Evolutionary conservation across 2,113 vertebrate genomes (phyloP).

Genomic region (Trichechus manatus): DNA sequence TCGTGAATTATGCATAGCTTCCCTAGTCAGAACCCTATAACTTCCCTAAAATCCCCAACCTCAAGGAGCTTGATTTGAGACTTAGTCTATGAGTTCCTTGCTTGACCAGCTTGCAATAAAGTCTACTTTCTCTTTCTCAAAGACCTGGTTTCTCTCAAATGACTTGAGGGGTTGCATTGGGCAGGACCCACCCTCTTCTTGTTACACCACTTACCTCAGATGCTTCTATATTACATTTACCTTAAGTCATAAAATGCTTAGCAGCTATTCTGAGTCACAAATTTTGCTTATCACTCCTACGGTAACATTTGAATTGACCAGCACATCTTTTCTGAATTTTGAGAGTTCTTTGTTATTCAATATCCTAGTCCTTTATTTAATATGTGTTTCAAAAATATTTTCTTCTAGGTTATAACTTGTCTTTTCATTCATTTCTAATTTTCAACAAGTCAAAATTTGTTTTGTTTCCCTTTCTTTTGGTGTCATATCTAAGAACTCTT

Average conservation of each 20-base stretch:
- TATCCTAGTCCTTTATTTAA: neutral
- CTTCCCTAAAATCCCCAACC: too few species aligned
- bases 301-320: neutral
- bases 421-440: neutral
- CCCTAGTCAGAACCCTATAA: too few species aligned
- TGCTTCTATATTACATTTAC: neutral
- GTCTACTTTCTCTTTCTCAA: too few species aligned
- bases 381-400: neutral
- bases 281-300: neutral
- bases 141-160: too few species aligned
- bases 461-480: neutral
- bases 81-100: too few species aligned
- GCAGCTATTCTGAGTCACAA: neutral
- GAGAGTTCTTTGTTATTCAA: neutral
- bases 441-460: neutral
- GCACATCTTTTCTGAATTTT: neutral
- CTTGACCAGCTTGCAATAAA: too few species aligned
- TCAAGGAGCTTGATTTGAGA: too few species aligned
- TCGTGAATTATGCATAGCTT: too few species aligned
- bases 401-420: neutral
- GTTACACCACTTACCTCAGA: neutral
- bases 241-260: neutral
- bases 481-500: neutral
- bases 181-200: too few species aligned
- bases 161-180: too few species aligned